Conservation (phyloP, 2,888 invertebrate species). For the Cistogaster globosa region DNA sequence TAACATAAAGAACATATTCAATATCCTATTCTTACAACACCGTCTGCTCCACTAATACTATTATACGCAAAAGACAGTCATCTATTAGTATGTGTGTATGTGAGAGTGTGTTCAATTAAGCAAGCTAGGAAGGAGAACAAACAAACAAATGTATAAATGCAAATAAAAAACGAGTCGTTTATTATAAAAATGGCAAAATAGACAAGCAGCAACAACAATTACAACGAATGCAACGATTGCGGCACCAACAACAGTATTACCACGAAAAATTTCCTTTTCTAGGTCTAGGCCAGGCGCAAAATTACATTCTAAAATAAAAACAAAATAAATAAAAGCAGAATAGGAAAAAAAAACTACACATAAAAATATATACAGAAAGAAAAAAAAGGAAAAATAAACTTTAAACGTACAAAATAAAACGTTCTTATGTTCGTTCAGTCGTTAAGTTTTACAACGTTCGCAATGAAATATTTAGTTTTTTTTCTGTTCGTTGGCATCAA, state of each 20-base stretch:
- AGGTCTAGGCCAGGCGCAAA: constrained; percentile 83
- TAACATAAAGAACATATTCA: constrained; percentile 38
- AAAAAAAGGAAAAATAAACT: constrained; percentile 35
- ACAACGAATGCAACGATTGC: constrained; percentile 60
- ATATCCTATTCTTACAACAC: constrained; percentile 44
- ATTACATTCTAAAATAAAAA: constrained; percentile 79
- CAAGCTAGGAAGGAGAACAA: constrained; percentile 80
- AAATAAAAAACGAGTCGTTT: constrained; percentile 70
- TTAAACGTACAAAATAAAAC: constrained; percentile 51
- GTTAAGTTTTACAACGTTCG: constrained; percentile 59
- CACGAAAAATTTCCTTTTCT: constrained; percentile 82
- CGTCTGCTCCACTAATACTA: constrained; percentile 28
- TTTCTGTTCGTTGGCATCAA: constrained; percentile 34
- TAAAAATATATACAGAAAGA: constrained; percentile 48
- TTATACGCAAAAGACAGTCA: not conserved
- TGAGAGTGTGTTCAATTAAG: constrained; percentile 41
- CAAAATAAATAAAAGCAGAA: constrained; percentile 32
- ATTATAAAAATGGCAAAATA: constrained; percentile 70
- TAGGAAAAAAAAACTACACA: constrained; percentile 42
- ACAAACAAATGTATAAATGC: constrained; percentile 77
- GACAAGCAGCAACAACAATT: constrained; percentile 64
- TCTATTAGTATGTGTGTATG: not conserved
- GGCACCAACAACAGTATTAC: constrained; percentile 77
- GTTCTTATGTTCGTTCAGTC: constrained; percentile 67
- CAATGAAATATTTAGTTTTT: constrained; percentile 38